A percentile compares a stretch with the other conserved stretches of the same genome.
These are phyloP conservation scores for Ophion costatus DNA, from an alignment of 2,888 invertebrate species.

Conservation along the genomic window DNA sequence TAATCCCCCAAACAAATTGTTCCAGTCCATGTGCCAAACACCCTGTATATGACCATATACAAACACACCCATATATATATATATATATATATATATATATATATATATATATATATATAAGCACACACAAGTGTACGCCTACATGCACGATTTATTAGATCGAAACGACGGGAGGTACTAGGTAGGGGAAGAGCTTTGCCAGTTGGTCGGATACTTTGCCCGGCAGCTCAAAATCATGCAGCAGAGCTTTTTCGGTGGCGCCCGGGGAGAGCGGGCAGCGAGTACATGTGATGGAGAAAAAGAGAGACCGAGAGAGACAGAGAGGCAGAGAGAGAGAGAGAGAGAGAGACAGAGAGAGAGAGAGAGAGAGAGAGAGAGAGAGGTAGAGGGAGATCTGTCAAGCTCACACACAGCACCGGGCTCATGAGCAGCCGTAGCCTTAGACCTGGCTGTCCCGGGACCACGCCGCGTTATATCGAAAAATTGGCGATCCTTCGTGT, in stretches of 20 bases:
- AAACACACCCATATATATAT: no score
- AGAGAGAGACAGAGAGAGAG: slow-evolving; percentile 27
- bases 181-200: slow-evolving; percentile 71
- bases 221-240: slow-evolving; percentile 75
- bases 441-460: slow-evolving; percentile 55
- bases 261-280: slow-evolving; percentile 39
- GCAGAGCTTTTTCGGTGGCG: slow-evolving; percentile 62
- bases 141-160: slow-evolving; percentile 7
- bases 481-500: slow-evolving; percentile 24
- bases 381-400: slow-evolving; percentile 57
- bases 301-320: background rate
- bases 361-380: slow-evolving; percentile 21
- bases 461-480: slow-evolving; percentile 43
- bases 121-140: background rate
- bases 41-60: no score
- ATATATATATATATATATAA: background rate
- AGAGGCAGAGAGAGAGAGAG: slow-evolving; percentile 26
- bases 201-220: slow-evolving; percentile 71
- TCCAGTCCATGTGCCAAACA: no score
- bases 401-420: slow-evolving; percentile 52
- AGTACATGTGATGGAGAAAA: background rate
- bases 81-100: no score
- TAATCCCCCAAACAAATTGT: no score
- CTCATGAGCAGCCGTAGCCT: slow-evolving; percentile 46
- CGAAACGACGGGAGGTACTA: slow-evolving; percentile 50